phyloP scores from a whole-genome alignment of 2,113 vertebrate genomes.

The Coturnix japonica region DNA sequence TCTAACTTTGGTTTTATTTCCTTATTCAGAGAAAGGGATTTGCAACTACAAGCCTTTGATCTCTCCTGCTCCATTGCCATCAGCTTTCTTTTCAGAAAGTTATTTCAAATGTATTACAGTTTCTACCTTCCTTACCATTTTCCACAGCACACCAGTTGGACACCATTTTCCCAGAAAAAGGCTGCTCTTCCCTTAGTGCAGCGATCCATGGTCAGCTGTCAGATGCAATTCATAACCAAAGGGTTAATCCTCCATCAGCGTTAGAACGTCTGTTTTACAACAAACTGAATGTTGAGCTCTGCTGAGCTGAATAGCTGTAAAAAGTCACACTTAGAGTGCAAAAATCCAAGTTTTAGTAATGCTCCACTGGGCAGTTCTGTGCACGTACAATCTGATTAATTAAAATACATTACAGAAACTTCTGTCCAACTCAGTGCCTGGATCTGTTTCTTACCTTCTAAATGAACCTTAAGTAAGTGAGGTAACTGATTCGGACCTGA shows the following conservation, averaged over 20 bases:
- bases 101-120: neutral
- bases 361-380: neutral
- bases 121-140: neutral
- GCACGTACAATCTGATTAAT: neutral
- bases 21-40: neutral
- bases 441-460: neutral
- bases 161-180: neutral
- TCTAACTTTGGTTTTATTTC: slow-evolving; percentile 22
- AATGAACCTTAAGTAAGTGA: neutral
- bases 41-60: neutral
- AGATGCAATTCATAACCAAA: neutral
- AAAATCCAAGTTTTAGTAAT: neutral
- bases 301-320: neutral
- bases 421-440: neutral
- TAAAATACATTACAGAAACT: neutral
- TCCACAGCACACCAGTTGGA: neutral
- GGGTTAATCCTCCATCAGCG: neutral
- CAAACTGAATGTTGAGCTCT: neutral
- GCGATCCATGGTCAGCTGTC: neutral
- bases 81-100: neutral
- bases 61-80: neutral
- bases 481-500: neutral
- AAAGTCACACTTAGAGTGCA: neutral
- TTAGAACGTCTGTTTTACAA: neutral
- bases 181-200: neutral